Percentiles rank a stretch among this genome's conserved stretches.
These are phyloP conservation scores for Empis livida DNA, from an alignment of 2,888 invertebrate species.

Conservation along the genomic window DNA sequence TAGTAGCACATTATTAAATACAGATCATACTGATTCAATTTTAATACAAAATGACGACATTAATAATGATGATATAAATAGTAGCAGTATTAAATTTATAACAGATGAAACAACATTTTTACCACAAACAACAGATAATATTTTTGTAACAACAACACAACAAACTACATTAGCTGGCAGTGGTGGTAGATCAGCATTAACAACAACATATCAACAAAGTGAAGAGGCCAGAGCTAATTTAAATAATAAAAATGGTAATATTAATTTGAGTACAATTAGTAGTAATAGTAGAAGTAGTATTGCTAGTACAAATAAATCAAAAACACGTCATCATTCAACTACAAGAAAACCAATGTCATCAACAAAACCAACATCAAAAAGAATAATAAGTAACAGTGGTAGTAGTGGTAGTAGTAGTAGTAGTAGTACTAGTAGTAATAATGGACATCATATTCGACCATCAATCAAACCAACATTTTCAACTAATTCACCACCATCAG, in stretches of 20 bases:
- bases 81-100: not conserved
- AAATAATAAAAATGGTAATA: conserved; percentile 13
- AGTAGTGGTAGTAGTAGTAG: too few species aligned
- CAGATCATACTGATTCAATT: not conserved
- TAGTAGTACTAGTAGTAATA: not conserved
- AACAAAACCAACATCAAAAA: conserved; percentile 14
- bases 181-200: not conserved
- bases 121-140: not conserved
- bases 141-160: not conserved
- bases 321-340: not conserved
- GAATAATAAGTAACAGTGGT: not conserved
- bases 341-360: conserved; percentile 15
- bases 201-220: too few species aligned
- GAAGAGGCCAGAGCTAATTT: too few species aligned
- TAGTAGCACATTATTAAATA: conserved; percentile 6
- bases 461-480: not conserved
- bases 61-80: not conserved
- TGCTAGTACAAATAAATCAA: not conserved
- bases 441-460: not conserved
- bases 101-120: not conserved
- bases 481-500: not conserved
- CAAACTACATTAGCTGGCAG: not conserved
- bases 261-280: conserved; percentile 5
- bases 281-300: conserved; percentile 10
- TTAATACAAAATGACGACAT: not conserved